Conservation (phyloP, 1,140 invertebrate species). For the Bombus breviceps region DNA sequence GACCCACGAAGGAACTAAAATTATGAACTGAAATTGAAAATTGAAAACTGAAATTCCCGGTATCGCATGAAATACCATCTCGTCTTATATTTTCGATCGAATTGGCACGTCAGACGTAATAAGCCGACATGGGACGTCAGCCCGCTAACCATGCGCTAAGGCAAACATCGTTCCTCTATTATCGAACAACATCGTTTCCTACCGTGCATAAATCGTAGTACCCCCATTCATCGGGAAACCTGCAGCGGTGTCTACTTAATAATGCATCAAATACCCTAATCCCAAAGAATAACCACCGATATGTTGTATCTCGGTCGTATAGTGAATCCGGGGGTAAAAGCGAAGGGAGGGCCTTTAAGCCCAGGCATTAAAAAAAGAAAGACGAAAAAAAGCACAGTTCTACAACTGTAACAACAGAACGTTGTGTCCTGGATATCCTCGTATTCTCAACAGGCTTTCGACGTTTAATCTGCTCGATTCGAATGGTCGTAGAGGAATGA, state of each 20-base stretch:
- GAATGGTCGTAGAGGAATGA: not conserved
- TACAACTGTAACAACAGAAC: constrained; percentile 78
- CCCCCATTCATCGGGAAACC: constrained; percentile 51
- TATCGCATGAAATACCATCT: too few species aligned
- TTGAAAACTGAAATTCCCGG: too few species aligned
- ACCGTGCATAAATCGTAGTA: constrained; percentile 35
- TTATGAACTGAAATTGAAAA: too few species aligned
- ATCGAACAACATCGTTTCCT: not conserved
- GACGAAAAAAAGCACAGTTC: constrained; percentile 25
- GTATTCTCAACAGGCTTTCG: constrained; percentile 45
- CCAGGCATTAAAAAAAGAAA: constrained; percentile 47
- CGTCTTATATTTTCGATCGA: not conserved
- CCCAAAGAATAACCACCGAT: constrained; percentile 67
- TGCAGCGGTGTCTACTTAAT: constrained; percentile 76
- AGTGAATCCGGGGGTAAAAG: not conserved
- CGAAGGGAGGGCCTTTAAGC: constrained; percentile 52
- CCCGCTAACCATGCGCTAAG: constrained; percentile 46
- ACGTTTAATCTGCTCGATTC: constrained; percentile 64
- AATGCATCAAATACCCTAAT: constrained; percentile 68
- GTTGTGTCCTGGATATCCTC: constrained; percentile 34
- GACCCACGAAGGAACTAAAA: too few species aligned
- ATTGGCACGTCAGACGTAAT: constrained; percentile 10
- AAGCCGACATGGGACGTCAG: constrained; percentile 21
- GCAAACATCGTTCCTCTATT: constrained; percentile 29
- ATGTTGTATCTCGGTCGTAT: constrained; percentile 25